Evolutionary conservation across 2,113 vertebrate genomes (phyloP).

Genomic region (Amphiprion ocellaris): DNA sequence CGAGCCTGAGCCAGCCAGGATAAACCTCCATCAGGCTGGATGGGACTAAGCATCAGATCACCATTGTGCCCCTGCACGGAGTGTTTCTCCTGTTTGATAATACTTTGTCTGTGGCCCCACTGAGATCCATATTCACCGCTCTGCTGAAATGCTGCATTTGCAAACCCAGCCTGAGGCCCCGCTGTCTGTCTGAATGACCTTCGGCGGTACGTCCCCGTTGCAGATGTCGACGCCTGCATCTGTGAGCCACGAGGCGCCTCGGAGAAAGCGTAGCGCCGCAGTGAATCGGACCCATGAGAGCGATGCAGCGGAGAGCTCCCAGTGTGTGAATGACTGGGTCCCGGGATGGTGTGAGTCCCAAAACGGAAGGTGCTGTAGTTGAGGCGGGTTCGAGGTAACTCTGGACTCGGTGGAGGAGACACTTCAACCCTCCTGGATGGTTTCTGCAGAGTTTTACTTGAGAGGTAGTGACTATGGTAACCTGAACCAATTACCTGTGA

Average conservation of each 20-base stretch:
- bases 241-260: conserved; percentile 25
- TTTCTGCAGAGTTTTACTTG: neutral
- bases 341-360: conserved; percentile 49
- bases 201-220: neutral
- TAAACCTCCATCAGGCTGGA: neutral
- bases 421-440: conserved; percentile 64
- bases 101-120: conserved; percentile 5
- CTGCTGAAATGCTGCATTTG: neutral
- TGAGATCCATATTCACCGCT: neutral
- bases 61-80: neutral
- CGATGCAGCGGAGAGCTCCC: neutral
- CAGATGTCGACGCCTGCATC: neutral
- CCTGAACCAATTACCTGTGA: conserved; percentile 38
- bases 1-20: conserved; percentile 28
- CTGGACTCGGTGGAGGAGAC: conserved; percentile 48
- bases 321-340: neutral
- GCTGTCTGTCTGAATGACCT: neutral
- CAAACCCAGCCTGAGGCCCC: neutral
- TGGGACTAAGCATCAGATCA: neutral
- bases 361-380: neutral
- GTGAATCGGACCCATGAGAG: neutral
- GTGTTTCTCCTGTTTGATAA: neutral
- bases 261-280: conserved; percentile 42
- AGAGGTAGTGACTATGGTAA: conserved; percentile 15
- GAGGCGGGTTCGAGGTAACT: neutral